These are phyloP conservation scores for Acanthosepion esculentum DNA, from an alignment of 2,888 invertebrate species.

Conservation along the genomic window DNA sequence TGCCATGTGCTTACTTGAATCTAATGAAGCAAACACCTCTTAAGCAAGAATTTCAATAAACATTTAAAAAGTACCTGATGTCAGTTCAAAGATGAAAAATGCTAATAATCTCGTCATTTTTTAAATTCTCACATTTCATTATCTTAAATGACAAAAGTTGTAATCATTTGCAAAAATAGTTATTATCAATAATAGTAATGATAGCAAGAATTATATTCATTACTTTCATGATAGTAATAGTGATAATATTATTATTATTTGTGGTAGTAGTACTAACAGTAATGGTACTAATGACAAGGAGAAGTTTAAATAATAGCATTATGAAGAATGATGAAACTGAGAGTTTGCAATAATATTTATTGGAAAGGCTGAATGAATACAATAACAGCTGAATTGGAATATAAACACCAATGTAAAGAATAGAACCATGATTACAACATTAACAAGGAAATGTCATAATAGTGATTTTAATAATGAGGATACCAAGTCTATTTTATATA, in stretches of 20 bases:
- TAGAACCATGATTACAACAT: not conserved
- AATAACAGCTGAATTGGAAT: not conserved
- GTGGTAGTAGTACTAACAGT: not conserved
- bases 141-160: not conserved
- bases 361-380: not conserved
- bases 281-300: not conserved
- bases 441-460: not conserved
- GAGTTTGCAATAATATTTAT: not conserved
- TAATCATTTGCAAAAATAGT: not conserved
- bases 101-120: not conserved
- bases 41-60: not conserved
- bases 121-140: not conserved
- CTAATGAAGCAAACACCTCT: not conserved
- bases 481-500: not conserved
- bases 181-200: not conserved
- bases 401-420: not conserved
- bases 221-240: not conserved
- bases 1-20: not conserved
- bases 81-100: not conserved
- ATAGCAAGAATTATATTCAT: slow-evolving; percentile 6
- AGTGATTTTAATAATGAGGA: not conserved
- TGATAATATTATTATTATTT: not conserved
- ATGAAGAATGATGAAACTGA: not conserved
- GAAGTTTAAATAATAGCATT: not conserved
- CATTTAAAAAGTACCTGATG: not conserved